A percentile compares a stretch with the other conserved stretches of the same genome.
Evolutionary conservation across 2,797 vertebrate genomes (phyloP).

Genomic region (Sparus aurata): DNA sequence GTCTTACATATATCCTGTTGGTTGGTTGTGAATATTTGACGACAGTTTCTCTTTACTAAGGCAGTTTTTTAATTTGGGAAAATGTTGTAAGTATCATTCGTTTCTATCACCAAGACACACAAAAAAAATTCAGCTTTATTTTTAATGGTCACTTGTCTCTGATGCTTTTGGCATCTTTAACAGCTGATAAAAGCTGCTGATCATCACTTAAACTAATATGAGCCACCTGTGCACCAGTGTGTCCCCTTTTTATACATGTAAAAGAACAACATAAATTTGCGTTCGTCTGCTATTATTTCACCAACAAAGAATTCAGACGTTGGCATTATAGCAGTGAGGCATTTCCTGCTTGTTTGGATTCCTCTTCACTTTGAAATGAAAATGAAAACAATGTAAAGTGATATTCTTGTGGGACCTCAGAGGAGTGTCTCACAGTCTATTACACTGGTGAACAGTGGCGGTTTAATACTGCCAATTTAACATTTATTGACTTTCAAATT

Average conservation of each 20-base stretch:
- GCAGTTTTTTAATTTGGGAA: background rate
- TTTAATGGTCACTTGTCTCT: background rate
- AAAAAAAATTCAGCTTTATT: background rate
- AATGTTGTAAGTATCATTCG: background rate
- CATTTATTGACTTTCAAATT: conserved; percentile 43
- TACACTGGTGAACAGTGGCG: background rate
- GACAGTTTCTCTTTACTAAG: background rate
- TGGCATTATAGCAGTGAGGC: background rate
- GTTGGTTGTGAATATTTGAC: background rate
- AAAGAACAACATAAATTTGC: background rate
- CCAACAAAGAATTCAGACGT: background rate
- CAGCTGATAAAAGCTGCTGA: background rate
- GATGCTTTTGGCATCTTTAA: background rate
- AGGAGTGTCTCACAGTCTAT: background rate
- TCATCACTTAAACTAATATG: background rate
- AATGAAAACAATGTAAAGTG: background rate
- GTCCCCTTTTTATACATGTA: background rate
- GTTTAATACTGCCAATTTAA: conserved; percentile 24
- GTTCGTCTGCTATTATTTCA: background rate
- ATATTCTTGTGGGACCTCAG: background rate
- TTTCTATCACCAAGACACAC: background rate
- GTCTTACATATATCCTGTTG: background rate
- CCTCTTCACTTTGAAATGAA: background rate
- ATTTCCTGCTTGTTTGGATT: background rate
- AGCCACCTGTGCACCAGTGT: background rate